These are phyloP conservation scores for Amphiprion clarkii DNA, from an alignment of 2,797 vertebrate genomes.

Conservation along the genomic window DNA sequence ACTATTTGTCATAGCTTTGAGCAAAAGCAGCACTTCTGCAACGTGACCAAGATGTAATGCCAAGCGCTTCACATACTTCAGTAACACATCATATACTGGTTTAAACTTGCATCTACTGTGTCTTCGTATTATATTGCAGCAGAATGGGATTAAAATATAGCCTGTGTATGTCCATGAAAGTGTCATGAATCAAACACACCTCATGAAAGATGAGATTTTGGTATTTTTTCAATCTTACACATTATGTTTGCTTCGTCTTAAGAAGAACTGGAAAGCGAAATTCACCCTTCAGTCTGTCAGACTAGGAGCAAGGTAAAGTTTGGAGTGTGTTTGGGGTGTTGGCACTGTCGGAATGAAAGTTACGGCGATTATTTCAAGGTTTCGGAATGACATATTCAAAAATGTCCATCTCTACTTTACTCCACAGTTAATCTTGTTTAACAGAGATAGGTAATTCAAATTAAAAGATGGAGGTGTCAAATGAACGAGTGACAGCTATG, in stretches of 20 bases:
- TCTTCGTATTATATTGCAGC: not conserved
- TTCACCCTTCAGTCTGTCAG: constrained; percentile 13
- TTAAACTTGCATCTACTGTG: not conserved
- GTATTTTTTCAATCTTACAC: too few relatives aligned
- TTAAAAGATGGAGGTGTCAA: not conserved
- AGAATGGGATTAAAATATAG: not conserved
- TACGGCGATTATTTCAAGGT: constrained; percentile 10
- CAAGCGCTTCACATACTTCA: not conserved
- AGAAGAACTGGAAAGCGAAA: not conserved
- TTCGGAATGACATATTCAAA: constrained; percentile 4
- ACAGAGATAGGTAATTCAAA: too few relatives aligned
- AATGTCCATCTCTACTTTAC: not conserved
- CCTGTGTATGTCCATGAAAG: too few relatives aligned
- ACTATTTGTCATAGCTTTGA: constrained; percentile 13
- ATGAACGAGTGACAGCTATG: not conserved
- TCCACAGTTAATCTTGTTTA: not conserved
- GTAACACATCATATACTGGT: not conserved
- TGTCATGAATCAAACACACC: not conserved
- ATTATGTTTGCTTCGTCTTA: too few relatives aligned
- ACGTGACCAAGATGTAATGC: constrained; percentile 3
- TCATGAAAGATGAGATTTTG: too few relatives aligned
- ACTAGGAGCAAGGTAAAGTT: constrained; percentile 39
- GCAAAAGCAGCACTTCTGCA: constrained; percentile 18
- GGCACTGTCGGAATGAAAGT: constrained; percentile 45
- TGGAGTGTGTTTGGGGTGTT: constrained; percentile 58